phyloP scores from a whole-genome alignment of 2,888 invertebrate species.

The Caenorhabditis angaria region DNA sequence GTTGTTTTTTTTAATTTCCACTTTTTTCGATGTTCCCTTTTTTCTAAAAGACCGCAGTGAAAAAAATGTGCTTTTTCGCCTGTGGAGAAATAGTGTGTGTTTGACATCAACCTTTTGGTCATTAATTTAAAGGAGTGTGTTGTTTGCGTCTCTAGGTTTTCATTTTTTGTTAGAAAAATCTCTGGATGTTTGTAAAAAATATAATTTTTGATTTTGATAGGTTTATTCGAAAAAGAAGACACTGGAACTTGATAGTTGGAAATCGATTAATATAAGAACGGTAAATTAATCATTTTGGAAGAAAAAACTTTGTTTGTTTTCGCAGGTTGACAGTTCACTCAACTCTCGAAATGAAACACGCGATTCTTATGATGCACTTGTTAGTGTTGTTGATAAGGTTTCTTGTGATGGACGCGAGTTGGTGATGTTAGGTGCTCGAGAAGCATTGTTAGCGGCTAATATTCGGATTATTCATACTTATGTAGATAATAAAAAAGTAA shows the following conservation, averaged over 20 bases:
- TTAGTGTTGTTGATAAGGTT: constrained; percentile 16
- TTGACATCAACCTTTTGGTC: too few species aligned
- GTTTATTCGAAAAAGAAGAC: constrained; percentile 24
- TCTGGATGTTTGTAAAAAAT: background rate
- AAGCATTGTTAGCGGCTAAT: constrained; percentile 19
- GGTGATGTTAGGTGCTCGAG: constrained; percentile 11
- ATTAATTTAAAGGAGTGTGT: too few species aligned
- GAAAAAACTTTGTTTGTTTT: background rate
- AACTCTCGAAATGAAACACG: background rate
- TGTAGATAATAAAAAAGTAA: constrained; percentile 13
- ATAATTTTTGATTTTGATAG: background rate
- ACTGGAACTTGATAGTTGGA: constrained; percentile 17
- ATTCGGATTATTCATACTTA: constrained; percentile 26
- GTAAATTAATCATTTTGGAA: background rate
- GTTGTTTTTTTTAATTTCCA: too few species aligned
- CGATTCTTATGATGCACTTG: constrained; percentile 15
- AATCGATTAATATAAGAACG: background rate
- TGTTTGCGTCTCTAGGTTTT: too few species aligned
- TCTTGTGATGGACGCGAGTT: constrained; percentile 21
- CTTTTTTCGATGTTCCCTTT: too few species aligned
- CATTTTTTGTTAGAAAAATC: background rate
- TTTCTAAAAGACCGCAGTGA: too few species aligned
- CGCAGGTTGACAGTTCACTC: background rate
- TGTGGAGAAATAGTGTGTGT: too few species aligned
- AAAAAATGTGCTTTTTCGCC: too few species aligned